A percentile compares a stretch with the other conserved stretches of the same genome.
Evolutionary conservation across 2,888 invertebrate genomes (phyloP).

Genomic region (Stenolophus ochropezus): DNA sequence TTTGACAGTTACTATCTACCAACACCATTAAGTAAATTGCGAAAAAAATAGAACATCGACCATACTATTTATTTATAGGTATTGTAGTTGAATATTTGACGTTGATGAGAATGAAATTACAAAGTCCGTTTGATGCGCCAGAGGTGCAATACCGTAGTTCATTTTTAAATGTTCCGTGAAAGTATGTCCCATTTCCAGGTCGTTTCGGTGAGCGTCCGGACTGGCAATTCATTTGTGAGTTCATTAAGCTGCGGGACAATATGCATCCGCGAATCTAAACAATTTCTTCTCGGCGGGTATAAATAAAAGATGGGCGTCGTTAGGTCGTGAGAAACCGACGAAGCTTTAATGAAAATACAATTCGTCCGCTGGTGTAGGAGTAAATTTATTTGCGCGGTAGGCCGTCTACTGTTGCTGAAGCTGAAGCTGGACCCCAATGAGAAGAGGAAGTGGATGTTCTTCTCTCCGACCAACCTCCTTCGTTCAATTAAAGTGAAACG

Average conservation of each 20-base stretch:
- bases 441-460: constrained; percentile 1
- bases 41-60: no score
- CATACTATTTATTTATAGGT: no score
- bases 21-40: no score
- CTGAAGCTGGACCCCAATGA: neutral
- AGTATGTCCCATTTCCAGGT: neutral
- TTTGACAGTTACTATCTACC: no score
- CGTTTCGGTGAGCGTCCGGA: neutral
- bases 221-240: neutral
- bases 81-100: no score
- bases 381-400: constrained; percentile 45
- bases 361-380: constrained; percentile 38
- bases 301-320: constrained; percentile 45
- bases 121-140: no score
- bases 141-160: no score
- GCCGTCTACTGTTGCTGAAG: constrained; percentile 9
- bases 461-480: neutral
- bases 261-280: neutral
- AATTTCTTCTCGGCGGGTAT: neutral
- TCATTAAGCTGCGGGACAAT: neutral
- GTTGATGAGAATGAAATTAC: no score
- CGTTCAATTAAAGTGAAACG: constrained; percentile 56
- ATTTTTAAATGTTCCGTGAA: neutral
- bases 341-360: constrained; percentile 58
- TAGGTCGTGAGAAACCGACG: constrained; percentile 39